A percentile compares a stretch with the other conserved stretches of the same genome.
Conservation (phyloP, 2,797 vertebrate genomes). For the Paguma larvata region DNA sequence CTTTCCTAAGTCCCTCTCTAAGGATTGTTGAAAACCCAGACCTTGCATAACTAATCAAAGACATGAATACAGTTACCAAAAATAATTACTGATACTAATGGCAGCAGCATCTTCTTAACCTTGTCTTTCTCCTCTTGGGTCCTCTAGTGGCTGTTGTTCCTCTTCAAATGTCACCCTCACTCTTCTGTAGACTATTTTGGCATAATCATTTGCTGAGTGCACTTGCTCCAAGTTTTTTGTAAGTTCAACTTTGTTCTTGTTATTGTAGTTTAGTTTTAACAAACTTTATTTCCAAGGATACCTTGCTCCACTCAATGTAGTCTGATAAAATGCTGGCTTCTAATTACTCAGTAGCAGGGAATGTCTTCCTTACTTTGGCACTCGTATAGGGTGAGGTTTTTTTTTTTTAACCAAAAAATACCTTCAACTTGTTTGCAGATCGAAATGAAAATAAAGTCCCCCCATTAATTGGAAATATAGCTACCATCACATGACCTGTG, state of each 20-base stretch:
- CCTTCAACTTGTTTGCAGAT: constrained; percentile 16
- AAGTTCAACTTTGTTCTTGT: not conserved
- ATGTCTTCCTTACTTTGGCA: not conserved
- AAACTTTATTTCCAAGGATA: not conserved
- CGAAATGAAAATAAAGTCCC: not conserved
- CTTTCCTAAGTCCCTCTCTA: not conserved
- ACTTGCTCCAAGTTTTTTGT: not conserved
- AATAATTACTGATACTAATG: not conserved
- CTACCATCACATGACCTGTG: not conserved
- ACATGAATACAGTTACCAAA: not conserved
- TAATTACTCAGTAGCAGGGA: not conserved
- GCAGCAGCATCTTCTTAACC: not conserved
- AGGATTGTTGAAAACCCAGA: constrained; percentile 37
- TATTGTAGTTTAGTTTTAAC: not conserved
- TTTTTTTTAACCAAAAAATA: constrained; percentile 30
- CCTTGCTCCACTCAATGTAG: not conserved
- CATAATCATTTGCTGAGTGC: not conserved
- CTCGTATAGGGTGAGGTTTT: not conserved
- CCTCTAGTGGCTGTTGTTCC: not conserved
- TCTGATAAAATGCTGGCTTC: constrained; percentile 14
- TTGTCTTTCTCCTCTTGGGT: not conserved
- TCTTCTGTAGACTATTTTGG: not conserved
- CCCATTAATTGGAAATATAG: not conserved
- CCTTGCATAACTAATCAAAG: not conserved
- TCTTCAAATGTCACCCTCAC: not conserved